phyloP scores from a whole-genome alignment of 2,113 vertebrate genomes.

The Oreochromis tanganicae region DNA sequence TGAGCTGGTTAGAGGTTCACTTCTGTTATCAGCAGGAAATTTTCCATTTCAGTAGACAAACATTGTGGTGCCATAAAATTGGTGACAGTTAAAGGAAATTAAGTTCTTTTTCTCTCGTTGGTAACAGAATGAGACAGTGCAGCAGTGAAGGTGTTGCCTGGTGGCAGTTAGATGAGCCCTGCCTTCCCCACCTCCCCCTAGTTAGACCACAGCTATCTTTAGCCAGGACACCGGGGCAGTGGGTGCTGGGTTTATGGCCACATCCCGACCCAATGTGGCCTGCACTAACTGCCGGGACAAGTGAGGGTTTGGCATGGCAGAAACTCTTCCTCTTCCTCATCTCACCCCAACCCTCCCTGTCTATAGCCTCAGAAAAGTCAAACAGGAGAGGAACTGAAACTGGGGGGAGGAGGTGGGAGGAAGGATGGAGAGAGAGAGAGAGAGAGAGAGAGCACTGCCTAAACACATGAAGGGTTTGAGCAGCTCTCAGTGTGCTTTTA shows the following conservation, averaged over 20 bases:
- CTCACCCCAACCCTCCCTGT: not conserved
- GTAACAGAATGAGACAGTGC: not conserved
- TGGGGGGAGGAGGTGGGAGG: not conserved
- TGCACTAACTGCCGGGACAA: conserved; percentile 47
- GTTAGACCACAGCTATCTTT: conserved; percentile 58
- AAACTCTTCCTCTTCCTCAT: conserved; percentile 28
- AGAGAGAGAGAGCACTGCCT: not conserved
- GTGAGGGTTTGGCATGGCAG: conserved; percentile 53
- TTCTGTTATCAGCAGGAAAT: not conserved
- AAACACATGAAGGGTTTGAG: not conserved
- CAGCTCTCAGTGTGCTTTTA: not conserved
- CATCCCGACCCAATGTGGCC: conserved; percentile 47
- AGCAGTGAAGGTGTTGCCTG: conserved; percentile 34
- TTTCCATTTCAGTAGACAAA: not conserved
- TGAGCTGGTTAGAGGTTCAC: not conserved
- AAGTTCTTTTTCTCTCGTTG: not conserved
- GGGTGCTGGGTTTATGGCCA: conserved; percentile 29
- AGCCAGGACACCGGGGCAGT: conserved; percentile 20
- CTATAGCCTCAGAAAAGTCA: conserved; percentile 3
- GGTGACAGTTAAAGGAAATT: not conserved
- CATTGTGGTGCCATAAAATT: not conserved
- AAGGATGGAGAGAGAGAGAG: not conserved
- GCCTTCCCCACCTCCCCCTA: not conserved
- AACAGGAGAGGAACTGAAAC: conserved; percentile 69
- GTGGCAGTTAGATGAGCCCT: conserved; percentile 54